These are phyloP conservation scores for Platygyra sinensis DNA, from an alignment of 64 coral and sea anemone genomes.

Conservation along the genomic window DNA sequence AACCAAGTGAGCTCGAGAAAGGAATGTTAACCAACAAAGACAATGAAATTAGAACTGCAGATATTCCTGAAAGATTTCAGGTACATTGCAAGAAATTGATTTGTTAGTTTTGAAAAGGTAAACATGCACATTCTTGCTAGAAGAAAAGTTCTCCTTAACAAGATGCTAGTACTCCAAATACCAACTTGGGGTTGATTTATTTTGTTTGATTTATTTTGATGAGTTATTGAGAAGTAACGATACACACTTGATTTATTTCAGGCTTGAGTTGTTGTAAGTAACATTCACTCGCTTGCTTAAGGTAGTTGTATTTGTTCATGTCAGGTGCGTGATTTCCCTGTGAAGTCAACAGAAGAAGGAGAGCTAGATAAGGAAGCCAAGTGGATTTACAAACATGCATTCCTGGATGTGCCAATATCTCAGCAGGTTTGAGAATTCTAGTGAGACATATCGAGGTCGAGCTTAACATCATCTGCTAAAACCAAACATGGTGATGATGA, in stretches of 20 bases:
- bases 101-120: not conserved
- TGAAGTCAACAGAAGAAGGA: constrained; percentile 83
- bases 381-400: constrained; percentile 95
- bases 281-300: too few species aligned
- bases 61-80: constrained; percentile 96
- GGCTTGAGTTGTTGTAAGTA: too few species aligned
- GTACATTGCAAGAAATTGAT: constrained; percentile 15
- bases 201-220: too few species aligned
- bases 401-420: constrained; percentile 84
- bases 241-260: too few species aligned
- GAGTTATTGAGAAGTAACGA: too few species aligned
- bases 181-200: too few species aligned
- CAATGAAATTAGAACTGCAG: constrained; percentile 80
- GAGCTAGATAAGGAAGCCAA: constrained; percentile 96
- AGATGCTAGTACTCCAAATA: too few species aligned
- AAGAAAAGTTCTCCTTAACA: too few species aligned
- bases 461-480: too few species aligned
- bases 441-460: too few species aligned
- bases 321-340: constrained; percentile 87
- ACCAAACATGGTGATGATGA: too few species aligned
- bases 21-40: constrained; percentile 91
- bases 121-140: too few species aligned
- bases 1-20: constrained; percentile 99
- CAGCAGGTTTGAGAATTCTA: constrained; percentile 54
- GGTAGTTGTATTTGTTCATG: not conserved